Evolutionary conservation across 2,888 invertebrate species (phyloP).

Genomic region (Lasioglossum calceatum): DNA sequence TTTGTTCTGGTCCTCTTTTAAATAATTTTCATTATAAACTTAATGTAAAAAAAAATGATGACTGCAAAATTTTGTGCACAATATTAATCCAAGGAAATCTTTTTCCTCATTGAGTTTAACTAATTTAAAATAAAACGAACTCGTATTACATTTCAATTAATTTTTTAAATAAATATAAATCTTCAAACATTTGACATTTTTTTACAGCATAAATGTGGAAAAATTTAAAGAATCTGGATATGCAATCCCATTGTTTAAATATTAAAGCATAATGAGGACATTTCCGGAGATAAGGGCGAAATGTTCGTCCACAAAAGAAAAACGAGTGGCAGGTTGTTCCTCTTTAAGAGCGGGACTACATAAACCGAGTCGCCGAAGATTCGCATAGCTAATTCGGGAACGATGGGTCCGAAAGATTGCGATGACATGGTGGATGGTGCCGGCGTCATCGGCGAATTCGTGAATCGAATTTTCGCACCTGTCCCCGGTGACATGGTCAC

Average conservation of each 20-base stretch:
- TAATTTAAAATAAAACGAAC: no score
- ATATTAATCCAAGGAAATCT: neutral
- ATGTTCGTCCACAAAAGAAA: neutral
- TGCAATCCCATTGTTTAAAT: neutral
- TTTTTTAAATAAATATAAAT: no score
- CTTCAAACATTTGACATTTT: no score
- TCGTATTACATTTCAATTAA: no score
- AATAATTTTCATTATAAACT: neutral
- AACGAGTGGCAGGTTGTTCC: neutral
- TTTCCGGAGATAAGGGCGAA: neutral
- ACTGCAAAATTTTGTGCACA: neutral
- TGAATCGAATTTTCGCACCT: conserved; percentile 61
- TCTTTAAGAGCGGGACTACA: neutral
- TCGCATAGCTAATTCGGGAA: conserved; percentile 48
- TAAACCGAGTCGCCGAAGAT: neutral
- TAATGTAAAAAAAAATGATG: neutral
- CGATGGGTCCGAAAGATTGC: conserved; percentile 7
- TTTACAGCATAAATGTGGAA: neutral
- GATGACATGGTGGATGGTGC: conserved; percentile 21
- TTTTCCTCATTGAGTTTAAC: no score
- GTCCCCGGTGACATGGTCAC: conserved; percentile 49
- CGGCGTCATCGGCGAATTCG: conserved; percentile 44
- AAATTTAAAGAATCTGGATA: neutral
- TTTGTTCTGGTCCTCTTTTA: neutral
- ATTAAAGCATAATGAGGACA: neutral